phyloP scores from a whole-genome alignment of 2,888 invertebrate species.

The Creontiades dilutus region DNA sequence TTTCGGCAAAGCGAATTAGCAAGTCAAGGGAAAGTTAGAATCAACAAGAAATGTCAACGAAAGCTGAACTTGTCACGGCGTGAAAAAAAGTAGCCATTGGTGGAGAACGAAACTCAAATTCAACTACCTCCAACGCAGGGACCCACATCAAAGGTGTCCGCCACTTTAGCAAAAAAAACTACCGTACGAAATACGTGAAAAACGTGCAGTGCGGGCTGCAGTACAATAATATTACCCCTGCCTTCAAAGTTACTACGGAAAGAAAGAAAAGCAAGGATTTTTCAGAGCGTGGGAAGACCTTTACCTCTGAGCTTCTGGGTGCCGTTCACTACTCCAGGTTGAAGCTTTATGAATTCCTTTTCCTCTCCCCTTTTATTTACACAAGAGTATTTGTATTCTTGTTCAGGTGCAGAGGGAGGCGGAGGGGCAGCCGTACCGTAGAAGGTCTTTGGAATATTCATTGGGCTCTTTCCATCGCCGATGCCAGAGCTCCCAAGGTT shows the following conservation, averaged over 20 bases:
- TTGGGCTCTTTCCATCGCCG: slow-evolving; percentile 15
- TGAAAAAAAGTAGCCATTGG: too few species aligned
- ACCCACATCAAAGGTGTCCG: too few species aligned
- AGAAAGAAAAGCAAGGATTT: slow-evolving; percentile 1
- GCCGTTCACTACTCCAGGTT: slow-evolving; percentile 21
- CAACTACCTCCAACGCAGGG: too few species aligned
- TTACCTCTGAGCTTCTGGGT: slow-evolving; percentile 3
- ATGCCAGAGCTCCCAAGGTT: background rate
- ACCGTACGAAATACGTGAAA: too few species aligned
- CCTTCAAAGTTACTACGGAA: background rate
- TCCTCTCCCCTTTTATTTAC: slow-evolving; percentile 48
- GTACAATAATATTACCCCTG: background rate
- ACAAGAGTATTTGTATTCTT: slow-evolving; percentile 56
- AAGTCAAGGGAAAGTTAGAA: too few species aligned
- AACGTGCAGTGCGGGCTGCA: too few species aligned
- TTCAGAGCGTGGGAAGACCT: slow-evolving; percentile 11
- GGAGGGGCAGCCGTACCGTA: background rate
- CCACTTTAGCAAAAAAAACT: too few species aligned
- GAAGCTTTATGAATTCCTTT: slow-evolving; percentile 54
- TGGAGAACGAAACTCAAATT: too few species aligned
- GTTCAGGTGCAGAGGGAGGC: slow-evolving; percentile 30
- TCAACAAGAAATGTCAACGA: too few species aligned
- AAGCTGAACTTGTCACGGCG: too few species aligned
- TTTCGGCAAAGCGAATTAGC: too few species aligned
- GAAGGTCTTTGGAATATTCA: slow-evolving; percentile 27